These are phyloP conservation scores for Ctenosaura bakeri DNA, from an alignment of 2,797 vertebrate genomes.

Conservation along the genomic window DNA sequence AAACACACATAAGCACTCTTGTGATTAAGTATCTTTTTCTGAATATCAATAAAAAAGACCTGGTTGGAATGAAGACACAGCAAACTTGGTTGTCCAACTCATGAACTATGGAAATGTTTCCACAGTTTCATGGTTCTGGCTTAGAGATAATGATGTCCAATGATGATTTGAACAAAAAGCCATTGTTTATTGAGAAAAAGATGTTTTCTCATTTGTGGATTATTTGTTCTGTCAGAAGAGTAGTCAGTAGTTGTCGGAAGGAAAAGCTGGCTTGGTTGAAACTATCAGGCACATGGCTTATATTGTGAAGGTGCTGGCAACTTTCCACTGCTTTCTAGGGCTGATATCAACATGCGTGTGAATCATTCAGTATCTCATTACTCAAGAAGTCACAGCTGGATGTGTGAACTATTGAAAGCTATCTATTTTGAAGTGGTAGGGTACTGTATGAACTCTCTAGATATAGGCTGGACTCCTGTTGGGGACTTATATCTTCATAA, in stretches of 20 bases:
- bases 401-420: background rate
- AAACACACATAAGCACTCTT: background rate
- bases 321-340: background rate
- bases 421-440: background rate
- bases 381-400: background rate
- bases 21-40: conserved; percentile 6
- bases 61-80: background rate
- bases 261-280: background rate
- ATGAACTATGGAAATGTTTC: background rate
- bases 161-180: background rate
- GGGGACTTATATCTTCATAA: too few relatives aligned
- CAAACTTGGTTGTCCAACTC: background rate
- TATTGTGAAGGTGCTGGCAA: background rate
- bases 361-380: background rate
- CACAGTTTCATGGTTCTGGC: background rate
- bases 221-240: background rate
- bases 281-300: background rate
- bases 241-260: too few relatives aligned
- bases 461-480: too few relatives aligned
- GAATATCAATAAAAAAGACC: background rate
- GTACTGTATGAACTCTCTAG: background rate
- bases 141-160: background rate
- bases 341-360: background rate
- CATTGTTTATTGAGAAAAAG: background rate
- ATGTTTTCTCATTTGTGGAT: background rate